Evolutionary conservation across 2,113 vertebrate genomes (phyloP).

Genomic region (Hypomesus transpacificus): DNA sequence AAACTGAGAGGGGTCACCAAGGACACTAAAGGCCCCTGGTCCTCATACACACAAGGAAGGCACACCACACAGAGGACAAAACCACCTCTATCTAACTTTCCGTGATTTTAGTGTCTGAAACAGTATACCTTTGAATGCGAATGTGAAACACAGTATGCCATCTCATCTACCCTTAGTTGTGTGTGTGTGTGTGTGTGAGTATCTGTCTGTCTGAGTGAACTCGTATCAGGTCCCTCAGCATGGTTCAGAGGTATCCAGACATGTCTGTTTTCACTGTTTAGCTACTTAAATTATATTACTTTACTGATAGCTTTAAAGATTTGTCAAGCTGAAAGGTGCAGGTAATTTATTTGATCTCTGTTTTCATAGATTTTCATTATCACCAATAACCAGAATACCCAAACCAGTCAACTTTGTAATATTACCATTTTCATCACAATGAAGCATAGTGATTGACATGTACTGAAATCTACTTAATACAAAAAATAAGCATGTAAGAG

Average conservation of each 20-base stretch:
- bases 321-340: background rate
- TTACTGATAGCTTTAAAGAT: conserved; percentile 1
- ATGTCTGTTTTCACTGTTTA: background rate
- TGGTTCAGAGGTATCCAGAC: background rate
- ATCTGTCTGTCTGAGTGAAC: background rate
- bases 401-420: no score
- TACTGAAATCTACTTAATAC: no score
- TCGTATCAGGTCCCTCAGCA: background rate
- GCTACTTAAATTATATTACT: background rate
- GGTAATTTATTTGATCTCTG: background rate
- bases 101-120: background rate
- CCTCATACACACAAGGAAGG: background rate
- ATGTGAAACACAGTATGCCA: conserved; percentile 4
- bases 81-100: background rate
- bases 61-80: conserved; percentile 3
- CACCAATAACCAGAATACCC: background rate
- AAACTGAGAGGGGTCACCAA: background rate
- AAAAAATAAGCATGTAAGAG: no score
- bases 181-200: background rate
- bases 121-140: background rate
- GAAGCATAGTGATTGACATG: no score
- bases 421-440: no score
- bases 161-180: conserved; percentile 1
- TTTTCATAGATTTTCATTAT: background rate
- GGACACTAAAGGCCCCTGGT: background rate